Evolutionary conservation across 2,113 vertebrate genomes (phyloP), one percentile per base, ranked within the genome.

Genomic region (Oryctolagus cuniculus): DNA sequence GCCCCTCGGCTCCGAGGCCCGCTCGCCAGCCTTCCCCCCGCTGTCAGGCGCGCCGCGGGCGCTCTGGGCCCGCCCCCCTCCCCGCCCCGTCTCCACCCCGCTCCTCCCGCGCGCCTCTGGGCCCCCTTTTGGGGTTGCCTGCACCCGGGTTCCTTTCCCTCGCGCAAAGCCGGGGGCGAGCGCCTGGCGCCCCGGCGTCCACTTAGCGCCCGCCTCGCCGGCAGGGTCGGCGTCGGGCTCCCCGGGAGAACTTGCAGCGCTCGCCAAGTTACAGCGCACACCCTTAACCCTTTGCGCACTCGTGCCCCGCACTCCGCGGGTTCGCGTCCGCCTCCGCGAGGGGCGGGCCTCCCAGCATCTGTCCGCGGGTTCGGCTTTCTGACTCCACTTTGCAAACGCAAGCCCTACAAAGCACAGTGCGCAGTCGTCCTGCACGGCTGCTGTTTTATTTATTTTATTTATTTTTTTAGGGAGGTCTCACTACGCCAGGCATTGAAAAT

Each of bases 241-340:
- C 91, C 81, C 61, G 1, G 44, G 92, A 96, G 94, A 96, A 97
- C 96, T 97, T 96, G 90, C 55, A 49, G 86, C 87, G 95, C 90
- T 97, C 89, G 22, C 77, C 77, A 58, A 86, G 86, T 67, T 15
- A 90, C 89, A 19, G 77, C 81, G 4, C 90, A 49, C 78, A 22
- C 10, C 6, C 82, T 96, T 92, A 95, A 86, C 95, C 95, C 92
- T 93, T 95, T 87, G 77, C 69, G 72, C 84, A 15, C 89, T 2
- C 27, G 51, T 7, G 72, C 95, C 27, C 75, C 27, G 44, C 95
- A 34, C 75, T 31, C 44, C 22, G 31, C 13, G 0, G 13, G 11
- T 29, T 55, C 55, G 4, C 92, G 13, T 58, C 55, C 55, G 19
- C 55, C 55, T 58, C 19, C 55, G 55, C 55, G 4, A 58, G 19